Evolutionary conservation across 2,113 vertebrate species (phyloP).

Genomic region (Rhinoderma darwinii): DNA sequence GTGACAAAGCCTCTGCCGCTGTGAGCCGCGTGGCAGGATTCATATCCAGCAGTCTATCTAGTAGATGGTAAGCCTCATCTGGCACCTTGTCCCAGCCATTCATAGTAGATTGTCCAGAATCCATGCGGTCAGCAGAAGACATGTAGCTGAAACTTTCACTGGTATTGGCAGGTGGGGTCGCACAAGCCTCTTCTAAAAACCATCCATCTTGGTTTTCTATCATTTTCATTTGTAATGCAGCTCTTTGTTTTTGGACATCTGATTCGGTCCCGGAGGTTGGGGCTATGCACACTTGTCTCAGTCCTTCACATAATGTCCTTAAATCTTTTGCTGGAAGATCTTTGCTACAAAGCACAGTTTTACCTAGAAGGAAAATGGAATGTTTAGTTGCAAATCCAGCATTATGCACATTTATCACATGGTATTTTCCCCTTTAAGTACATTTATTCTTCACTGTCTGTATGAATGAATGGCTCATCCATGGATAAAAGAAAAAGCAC

Average conservation of each 20-base stretch:
- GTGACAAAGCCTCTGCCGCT: slow-evolving; percentile 82
- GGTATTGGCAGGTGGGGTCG: background rate
- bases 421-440: background rate
- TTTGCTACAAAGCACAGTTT: slow-evolving; percentile 88
- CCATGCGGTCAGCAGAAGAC: slow-evolving; percentile 42
- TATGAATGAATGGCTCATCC: no score
- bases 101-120: slow-evolving; percentile 54
- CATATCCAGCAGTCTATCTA: slow-evolving; percentile 91
- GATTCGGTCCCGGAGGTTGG: slow-evolving; percentile 43
- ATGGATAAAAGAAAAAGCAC: no score
- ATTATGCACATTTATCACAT: background rate
- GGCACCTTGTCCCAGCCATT: slow-evolving; percentile 87
- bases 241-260: slow-evolving; percentile 32
- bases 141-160: background rate
- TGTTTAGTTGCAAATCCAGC: background rate
- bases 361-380: slow-evolving; percentile 75
- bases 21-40: slow-evolving; percentile 92
- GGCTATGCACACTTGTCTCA: slow-evolving; percentile 73
- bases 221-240: slow-evolving; percentile 58
- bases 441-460: background rate
- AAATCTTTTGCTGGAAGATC: slow-evolving; percentile 89
- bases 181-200: background rate
- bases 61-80: slow-evolving; percentile 88
- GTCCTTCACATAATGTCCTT: slow-evolving; percentile 86
- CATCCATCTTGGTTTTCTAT: slow-evolving; percentile 47